Conservation (phyloP, 2,888 invertebrate genomes). For the Teleiodes luculella region DNA sequence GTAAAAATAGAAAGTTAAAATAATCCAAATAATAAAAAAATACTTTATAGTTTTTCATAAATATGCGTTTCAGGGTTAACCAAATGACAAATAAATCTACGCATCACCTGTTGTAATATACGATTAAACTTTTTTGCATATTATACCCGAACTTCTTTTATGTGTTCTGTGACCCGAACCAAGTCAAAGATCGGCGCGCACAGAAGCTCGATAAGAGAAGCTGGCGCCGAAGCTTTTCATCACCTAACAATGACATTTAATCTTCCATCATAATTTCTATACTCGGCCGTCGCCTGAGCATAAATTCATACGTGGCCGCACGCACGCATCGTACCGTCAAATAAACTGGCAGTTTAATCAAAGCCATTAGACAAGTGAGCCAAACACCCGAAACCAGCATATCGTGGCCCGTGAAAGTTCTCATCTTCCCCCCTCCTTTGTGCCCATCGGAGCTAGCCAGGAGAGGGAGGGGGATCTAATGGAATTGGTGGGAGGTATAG, state of each 20-base stretch:
- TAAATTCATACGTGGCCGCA: constrained; percentile 75
- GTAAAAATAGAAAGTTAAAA: too few species aligned
- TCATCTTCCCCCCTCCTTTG: constrained; percentile 35
- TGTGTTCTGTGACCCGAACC: too few species aligned
- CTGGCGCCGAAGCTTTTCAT: constrained; percentile 14
- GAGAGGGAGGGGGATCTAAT: constrained; percentile 46
- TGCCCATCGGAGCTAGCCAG: constrained; percentile 23
- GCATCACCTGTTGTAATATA: too few species aligned
- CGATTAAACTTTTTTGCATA: too few species aligned
- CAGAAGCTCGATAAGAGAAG: background rate
- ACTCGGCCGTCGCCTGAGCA: constrained; percentile 66
- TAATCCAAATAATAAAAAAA: too few species aligned
- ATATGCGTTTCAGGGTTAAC: too few species aligned
- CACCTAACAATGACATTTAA: constrained; percentile 39
- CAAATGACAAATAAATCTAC: too few species aligned
- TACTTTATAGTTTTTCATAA: too few species aligned
- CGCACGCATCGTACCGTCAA: constrained; percentile 75
- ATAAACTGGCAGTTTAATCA: constrained; percentile 79
- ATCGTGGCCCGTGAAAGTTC: constrained; percentile 49
- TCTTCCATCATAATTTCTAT: constrained; percentile 66
- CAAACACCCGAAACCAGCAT: constrained; percentile 59
- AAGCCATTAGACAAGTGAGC: constrained; percentile 78
- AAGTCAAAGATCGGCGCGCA: background rate
- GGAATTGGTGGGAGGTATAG: constrained; percentile 60
- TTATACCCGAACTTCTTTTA: too few species aligned